Evolutionary conservation across 1,140 invertebrate species (phyloP).

Genomic region (Eriosoma lanigerum): DNA sequence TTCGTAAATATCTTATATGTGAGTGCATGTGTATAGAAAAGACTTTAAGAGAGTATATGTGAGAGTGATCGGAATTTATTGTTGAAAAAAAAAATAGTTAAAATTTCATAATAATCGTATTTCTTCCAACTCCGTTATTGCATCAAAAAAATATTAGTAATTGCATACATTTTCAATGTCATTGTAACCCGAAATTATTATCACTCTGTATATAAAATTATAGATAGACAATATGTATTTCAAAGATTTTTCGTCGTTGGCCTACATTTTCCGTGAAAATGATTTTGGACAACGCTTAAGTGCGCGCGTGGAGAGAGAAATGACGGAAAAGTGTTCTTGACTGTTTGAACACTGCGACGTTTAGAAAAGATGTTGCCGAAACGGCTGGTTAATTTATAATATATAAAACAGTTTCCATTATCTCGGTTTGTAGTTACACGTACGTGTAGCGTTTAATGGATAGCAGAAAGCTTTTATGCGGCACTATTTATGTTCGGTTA

Average conservation of each 20-base stretch:
- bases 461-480: slow-evolving; percentile 45
- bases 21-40: too few species aligned
- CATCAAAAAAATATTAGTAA: too few species aligned
- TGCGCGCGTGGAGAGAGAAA: neutral
- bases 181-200: too few species aligned
- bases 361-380: slow-evolving; percentile 9
- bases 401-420: slow-evolving; percentile 51
- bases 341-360: neutral
- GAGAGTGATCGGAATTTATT: too few species aligned
- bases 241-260: neutral
- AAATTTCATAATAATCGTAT: too few species aligned
- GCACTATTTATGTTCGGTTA: slow-evolving; percentile 49
- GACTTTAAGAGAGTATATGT: too few species aligned
- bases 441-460: slow-evolving; percentile 36
- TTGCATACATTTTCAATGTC: too few species aligned
- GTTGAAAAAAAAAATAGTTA: too few species aligned
- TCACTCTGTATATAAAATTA: too few species aligned
- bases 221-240: too few species aligned
- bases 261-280: neutral
- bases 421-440: slow-evolving; percentile 35
- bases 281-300: neutral
- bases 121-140: too few species aligned
- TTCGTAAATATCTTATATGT: too few species aligned
- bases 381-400: slow-evolving; percentile 25
- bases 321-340: neutral